Evolutionary conservation across 92 coral and sea anemone species (phyloP).

Genomic region (Porites lobata): DNA sequence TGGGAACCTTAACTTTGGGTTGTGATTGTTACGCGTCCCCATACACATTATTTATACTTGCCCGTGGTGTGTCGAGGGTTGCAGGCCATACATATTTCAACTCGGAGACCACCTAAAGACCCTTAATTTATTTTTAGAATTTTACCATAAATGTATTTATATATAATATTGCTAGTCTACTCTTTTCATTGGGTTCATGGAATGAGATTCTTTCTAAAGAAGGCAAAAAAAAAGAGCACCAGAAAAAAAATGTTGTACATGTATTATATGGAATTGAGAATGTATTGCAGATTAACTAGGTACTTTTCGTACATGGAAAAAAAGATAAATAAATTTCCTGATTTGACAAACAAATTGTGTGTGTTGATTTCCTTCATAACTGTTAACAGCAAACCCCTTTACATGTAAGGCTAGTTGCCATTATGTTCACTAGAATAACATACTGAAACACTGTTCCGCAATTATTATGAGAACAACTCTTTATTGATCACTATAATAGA

Average conservation of each 20-base stretch:
- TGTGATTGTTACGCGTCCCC: too few relatives aligned
- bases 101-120: not conserved
- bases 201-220: not conserved
- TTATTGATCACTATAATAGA: too few relatives aligned
- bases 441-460: too few relatives aligned
- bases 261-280: not conserved
- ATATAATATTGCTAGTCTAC: not conserved
- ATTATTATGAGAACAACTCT: too few relatives aligned
- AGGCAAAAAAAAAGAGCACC: not conserved
- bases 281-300: not conserved
- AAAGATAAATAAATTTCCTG: not conserved
- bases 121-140: not conserved
- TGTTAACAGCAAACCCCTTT: too few relatives aligned
- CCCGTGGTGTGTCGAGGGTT: not conserved
- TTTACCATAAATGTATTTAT: not conserved
- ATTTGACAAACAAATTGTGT: not conserved
- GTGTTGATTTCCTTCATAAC: not conserved
- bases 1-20: too few relatives aligned
- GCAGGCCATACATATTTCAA: not conserved
- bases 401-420: too few relatives aligned
- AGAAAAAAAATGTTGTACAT: not conserved
- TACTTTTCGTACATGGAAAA: not conserved
- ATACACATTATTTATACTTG: not conserved
- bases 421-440: too few relatives aligned
- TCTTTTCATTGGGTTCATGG: not conserved